These are phyloP conservation scores for Pseudomyrmex sp. DNA, from an alignment of 1,140 invertebrate genomes.

Conservation along the genomic window DNA sequence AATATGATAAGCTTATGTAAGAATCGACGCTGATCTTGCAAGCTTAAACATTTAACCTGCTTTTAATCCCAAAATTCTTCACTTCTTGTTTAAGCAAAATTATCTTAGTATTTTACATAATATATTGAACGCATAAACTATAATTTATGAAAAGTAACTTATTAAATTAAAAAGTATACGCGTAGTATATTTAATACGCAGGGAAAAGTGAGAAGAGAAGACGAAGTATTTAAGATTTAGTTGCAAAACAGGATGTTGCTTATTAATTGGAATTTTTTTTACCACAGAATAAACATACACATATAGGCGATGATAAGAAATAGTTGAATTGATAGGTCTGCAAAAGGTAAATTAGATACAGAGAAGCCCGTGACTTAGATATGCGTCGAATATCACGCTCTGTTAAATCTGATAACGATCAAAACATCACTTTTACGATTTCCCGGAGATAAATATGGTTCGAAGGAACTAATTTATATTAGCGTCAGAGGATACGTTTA, in stretches of 20 bases:
- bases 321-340: neutral
- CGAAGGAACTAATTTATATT: neutral
- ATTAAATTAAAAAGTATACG: neutral
- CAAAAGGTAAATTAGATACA: slow-evolving; percentile 33
- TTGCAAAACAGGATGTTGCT: too few species aligned
- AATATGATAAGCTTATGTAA: neutral
- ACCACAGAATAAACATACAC: neutral
- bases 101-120: neutral
- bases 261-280: too few species aligned
- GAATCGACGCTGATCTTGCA: neutral
- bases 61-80: neutral
- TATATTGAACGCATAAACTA: neutral
- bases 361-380: slow-evolving; percentile 66
- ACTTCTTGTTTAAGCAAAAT: neutral
- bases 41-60: neutral
- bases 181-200: too few species aligned
- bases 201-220: too few species aligned
- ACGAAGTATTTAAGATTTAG: too few species aligned
- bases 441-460: neutral
- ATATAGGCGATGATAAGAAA: neutral
- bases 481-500: neutral
- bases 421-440: slow-evolving; percentile 68
- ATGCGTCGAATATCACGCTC: slow-evolving; percentile 24
- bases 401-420: slow-evolving; percentile 65
- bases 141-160: neutral